Evolutionary conservation across 1,140 invertebrate genomes (phyloP).

Genomic region (Drosophila biarmipes): DNA sequence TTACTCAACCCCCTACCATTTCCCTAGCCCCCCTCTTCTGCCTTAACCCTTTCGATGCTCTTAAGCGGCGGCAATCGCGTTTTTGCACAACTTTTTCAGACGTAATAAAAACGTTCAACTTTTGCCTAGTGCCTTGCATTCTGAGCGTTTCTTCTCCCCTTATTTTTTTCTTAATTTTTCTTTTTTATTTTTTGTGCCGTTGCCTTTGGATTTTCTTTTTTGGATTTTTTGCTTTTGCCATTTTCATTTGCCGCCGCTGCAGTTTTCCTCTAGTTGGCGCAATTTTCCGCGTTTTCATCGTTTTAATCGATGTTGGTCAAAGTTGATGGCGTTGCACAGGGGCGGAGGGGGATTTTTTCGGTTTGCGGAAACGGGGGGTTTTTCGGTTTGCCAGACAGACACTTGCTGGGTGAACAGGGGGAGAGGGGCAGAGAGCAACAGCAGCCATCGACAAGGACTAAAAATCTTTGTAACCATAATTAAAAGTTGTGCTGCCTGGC

Average conservation of each 20-base stretch:
- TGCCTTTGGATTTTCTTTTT: conserved; percentile 10
- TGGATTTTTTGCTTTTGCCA: conserved; percentile 49
- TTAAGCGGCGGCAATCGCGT: conserved; percentile 79
- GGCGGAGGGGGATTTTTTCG: background rate
- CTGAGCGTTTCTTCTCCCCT: conserved; percentile 20
- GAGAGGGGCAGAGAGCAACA: background rate
- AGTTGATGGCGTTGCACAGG: conserved; percentile 47
- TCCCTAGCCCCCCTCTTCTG: conserved; percentile 14
- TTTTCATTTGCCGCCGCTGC: conserved; percentile 78
- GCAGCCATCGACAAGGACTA: conserved; percentile 73
- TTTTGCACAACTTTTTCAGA: conserved; percentile 78
- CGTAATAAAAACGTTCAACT: conserved; percentile 80
- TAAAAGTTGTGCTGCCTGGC: conserved; percentile 70
- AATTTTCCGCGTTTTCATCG: conserved; percentile 82
- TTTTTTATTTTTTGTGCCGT: conserved; percentile 29
- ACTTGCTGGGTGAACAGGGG: background rate
- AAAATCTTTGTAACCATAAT: conserved; percentile 83
- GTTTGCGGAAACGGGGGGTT: background rate
- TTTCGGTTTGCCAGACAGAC: conserved; percentile 28
- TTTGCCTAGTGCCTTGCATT: conserved; percentile 56
- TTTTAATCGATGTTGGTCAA: conserved; percentile 83
- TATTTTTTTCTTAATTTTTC: conserved; percentile 14
- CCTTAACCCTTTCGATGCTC: conserved; percentile 45
- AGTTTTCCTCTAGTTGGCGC: conserved; percentile 78
- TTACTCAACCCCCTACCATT: too few species aligned